Percentiles rank a stretch among this genome's conserved stretches.
These are phyloP conservation scores for Ramphastos sulfuratus DNA, from an alignment of 2,113 vertebrate species.

Conservation along the genomic window DNA sequence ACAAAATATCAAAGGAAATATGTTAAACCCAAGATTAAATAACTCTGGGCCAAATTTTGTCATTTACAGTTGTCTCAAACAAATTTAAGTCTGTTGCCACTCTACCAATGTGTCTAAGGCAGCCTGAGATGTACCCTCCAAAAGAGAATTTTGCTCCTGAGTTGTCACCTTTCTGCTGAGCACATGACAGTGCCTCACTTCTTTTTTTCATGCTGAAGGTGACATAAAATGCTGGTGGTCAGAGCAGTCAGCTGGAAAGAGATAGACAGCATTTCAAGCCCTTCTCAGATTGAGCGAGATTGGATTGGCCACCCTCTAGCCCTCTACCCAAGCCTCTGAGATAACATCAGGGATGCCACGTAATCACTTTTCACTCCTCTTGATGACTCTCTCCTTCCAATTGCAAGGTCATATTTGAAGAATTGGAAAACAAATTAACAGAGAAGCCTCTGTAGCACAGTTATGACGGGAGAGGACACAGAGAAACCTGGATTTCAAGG, in stretches of 20 bases:
- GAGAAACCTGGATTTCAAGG: not conserved
- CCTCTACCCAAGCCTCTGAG: not conserved
- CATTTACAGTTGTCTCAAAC: not conserved
- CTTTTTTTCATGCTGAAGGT: not conserved
- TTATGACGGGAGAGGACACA: not conserved
- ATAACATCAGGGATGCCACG: not conserved
- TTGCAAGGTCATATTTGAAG: not conserved
- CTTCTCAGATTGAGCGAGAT: not conserved
- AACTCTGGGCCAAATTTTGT: not conserved
- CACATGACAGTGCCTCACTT: rapidly evolving
- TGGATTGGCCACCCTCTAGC: rapidly evolving
- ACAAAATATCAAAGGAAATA: not conserved
- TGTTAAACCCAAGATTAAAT: not conserved
- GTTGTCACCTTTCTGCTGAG: not conserved
- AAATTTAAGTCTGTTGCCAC: not conserved
- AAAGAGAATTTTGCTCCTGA: not conserved
- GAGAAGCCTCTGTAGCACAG: not conserved
- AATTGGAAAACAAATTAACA: not conserved
- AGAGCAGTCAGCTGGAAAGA: not conserved
- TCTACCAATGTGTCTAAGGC: rapidly evolving
- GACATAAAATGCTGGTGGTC: not conserved
- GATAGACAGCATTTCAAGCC: not conserved
- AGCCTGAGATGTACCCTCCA: not conserved
- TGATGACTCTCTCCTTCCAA: not conserved
- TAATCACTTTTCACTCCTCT: not conserved